Evolutionary conservation across 1,140 invertebrate genomes (phyloP).

Genomic region (Solenopsis fugax): DNA sequence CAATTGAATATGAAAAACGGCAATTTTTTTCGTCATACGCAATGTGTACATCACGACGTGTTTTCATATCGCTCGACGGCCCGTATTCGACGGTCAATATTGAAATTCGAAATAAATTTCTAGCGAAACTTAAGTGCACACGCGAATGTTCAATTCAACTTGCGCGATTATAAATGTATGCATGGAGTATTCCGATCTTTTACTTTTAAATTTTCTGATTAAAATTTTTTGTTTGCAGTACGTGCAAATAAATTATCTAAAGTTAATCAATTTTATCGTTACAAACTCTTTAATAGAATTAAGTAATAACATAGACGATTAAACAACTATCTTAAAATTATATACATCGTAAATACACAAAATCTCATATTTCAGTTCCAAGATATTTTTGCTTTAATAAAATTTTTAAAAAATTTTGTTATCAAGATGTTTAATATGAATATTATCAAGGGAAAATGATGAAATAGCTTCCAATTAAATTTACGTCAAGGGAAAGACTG

Average conservation of each 20-base stretch:
- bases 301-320: not conserved
- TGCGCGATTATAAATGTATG: not conserved
- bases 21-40: not conserved
- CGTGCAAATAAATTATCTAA: not conserved
- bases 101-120: constrained; percentile 39
- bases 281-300: not conserved
- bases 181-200: not conserved
- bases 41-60: not conserved
- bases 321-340: not conserved
- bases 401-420: not conserved
- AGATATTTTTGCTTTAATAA: not conserved
- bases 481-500: not conserved
- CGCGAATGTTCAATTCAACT: constrained; percentile 1
- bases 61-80: not conserved
- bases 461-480: constrained; percentile 16
- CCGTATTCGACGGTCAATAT: constrained; percentile 20
- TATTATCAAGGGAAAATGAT: not conserved
- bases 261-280: not conserved
- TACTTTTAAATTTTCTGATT: not conserved
- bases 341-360: not conserved
- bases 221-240: not conserved
- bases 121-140: constrained; percentile 24
- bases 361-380: not conserved
- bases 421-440: constrained; percentile 1
- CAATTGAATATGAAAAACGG: constrained; percentile 33